Percentiles rank a stretch among this genome's conserved stretches.
These are phyloP conservation scores for Anguilla japonica DNA, from an alignment of 2,113 vertebrate genomes.

Conservation along the genomic window DNA sequence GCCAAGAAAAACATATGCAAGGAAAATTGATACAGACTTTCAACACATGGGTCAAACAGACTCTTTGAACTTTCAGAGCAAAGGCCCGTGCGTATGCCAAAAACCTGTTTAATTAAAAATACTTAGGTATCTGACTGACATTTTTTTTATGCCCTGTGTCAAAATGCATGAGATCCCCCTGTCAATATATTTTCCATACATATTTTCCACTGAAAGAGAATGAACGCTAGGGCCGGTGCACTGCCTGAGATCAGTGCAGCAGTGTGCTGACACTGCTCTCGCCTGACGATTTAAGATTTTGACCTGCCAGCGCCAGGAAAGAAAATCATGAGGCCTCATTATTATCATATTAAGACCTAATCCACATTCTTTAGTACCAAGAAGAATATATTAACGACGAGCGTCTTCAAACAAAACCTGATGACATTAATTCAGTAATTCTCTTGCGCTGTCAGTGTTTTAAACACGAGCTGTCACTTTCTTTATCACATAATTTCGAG, in stretches of 20 bases:
- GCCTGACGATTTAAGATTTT: neutral
- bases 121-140: constrained; percentile 24
- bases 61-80: constrained; percentile 27
- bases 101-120: constrained; percentile 36
- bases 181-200: constrained; percentile 28
- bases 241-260: neutral
- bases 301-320: neutral
- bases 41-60: constrained; percentile 30
- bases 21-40: constrained; percentile 41
- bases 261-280: neutral
- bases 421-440: neutral
- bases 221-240: neutral
- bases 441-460: neutral
- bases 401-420: neutral
- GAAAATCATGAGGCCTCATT: neutral
- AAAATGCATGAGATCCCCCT: constrained; percentile 20
- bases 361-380: neutral
- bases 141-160: constrained; percentile 28
- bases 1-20: constrained; percentile 42
- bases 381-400: neutral
- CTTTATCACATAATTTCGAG: neutral
- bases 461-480: neutral
- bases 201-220: constrained; percentile 1
- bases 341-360: neutral
- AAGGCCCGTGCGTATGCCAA: constrained; percentile 15